Evolutionary conservation across 2,888 invertebrate species (phyloP), one percentile per base, ranked within the genome.

Genomic region (Caenorhabditis becei): DNA sequence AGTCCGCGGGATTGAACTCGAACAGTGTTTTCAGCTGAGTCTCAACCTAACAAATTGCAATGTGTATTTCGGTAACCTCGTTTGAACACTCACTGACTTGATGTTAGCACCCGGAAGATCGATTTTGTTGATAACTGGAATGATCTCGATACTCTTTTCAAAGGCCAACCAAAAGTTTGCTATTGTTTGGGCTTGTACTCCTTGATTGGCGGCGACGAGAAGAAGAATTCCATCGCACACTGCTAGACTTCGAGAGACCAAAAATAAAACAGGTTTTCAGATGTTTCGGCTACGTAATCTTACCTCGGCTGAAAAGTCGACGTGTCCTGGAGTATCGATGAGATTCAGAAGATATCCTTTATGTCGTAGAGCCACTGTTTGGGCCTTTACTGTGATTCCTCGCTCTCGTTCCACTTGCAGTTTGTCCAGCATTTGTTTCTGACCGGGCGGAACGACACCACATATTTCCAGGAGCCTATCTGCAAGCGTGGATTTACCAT

Each of bases 381-480:
- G 97, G 11, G 98, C 98, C 92, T 99, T 99, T 0, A 99, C 97
- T 7, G 98, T 99, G 37, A 99, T 99, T 0, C 98, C 98, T 89
- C 98, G 94, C 92, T 98, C 97, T 89, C 95, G 94, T 92, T 98
- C 98, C 10, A 98, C 96, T 93, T 94, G 87, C 16, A 87, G 71
- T 18, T 79, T 65, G 49, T 85, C 86, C 53, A 86, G 54, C 77
- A 84, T 80, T 67, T 83, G 54, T 24, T 53, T 5, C 49, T 86
- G 83, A 11, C 86, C 87, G 18, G 83, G 81, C 16, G 83, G 83
- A 14, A 86, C 77, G 0, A 83, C 83, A n/a, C 86, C 97, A 20
- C 97, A 96, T 69, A 95, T 92, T 93, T 98, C 97, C 16, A 99
- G 92, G n/a, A 99, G 92, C 71, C 98, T 93, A 92, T 99, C 98